These are phyloP conservation scores for Mesorhabditis sp. DNA, from an alignment of 2,888 invertebrate genomes.

Conservation along the genomic window DNA sequence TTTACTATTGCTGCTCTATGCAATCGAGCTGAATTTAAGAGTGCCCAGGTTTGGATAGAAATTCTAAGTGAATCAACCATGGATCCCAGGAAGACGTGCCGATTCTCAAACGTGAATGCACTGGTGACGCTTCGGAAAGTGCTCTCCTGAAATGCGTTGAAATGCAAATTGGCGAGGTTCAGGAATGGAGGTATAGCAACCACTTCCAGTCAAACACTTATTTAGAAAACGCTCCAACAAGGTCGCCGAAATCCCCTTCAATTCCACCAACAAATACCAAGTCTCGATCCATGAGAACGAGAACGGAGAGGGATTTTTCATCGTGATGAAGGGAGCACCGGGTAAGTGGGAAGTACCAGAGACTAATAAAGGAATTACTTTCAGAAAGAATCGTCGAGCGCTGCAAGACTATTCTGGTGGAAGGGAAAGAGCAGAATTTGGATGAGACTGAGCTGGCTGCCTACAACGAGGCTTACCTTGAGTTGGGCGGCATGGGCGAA, in stretches of 20 bases:
- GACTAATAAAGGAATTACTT: slow-evolving; percentile 23
- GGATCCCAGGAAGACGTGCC: slow-evolving; percentile 24
- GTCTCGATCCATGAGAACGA: slow-evolving; percentile 85
- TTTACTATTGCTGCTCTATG: slow-evolving; percentile 90
- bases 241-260: slow-evolving; percentile 65
- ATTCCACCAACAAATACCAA: slow-evolving; percentile 69
- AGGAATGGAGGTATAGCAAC: slow-evolving; percentile 47
- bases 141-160: slow-evolving; percentile 74
- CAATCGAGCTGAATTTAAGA: slow-evolving; percentile 95
- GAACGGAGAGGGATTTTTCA: slow-evolving; percentile 73
- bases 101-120: slow-evolving; percentile 63
- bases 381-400: slow-evolving; percentile 80
- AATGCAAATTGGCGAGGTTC: slow-evolving; percentile 65
- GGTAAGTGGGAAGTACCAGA: not conserved
- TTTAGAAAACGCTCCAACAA: slow-evolving; percentile 60
- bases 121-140: slow-evolving; percentile 87
- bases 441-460: slow-evolving; percentile 10
- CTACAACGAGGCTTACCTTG: slow-evolving; percentile 64
- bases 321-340: slow-evolving; percentile 73
- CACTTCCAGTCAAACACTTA: slow-evolving; percentile 67
- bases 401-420: slow-evolving; percentile 66
- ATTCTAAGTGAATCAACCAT: not conserved
- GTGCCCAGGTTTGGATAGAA: slow-evolving; percentile 68
- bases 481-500: slow-evolving; percentile 78
- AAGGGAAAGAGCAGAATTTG: slow-evolving; percentile 62